Evolutionary conservation across 2,888 invertebrate species (phyloP), one percentile per base, ranked within the genome.

Genomic region (Drosophila nr. perissopoda): DNA sequence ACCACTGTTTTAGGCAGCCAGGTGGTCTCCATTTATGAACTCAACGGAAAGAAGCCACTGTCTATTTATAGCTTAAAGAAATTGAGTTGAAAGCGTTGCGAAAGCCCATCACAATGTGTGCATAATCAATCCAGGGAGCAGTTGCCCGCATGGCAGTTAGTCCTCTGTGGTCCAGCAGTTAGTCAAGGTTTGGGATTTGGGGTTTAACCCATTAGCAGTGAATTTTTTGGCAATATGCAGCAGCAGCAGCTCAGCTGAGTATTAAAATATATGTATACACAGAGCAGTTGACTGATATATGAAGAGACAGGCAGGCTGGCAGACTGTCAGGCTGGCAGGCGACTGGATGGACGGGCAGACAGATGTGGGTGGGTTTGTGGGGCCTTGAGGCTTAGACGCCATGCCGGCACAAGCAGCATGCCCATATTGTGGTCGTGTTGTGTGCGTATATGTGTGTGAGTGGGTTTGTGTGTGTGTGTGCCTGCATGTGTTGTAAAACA

Each of bases 401-500:
- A 73, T 71, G 49, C 73, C 64, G 68, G 58, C 71, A 69, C 65
- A 70, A 73, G 79, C 68, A 70, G 65, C 64, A 69, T 57, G 62
- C 36, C 74, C 66, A 69, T 69, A 60, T 70, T 76, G 66, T 60
- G 73, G 72, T 57, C 21, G 25, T 63, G 52, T 71, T 72, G 53
- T 60, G 58, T 69, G 66, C 58, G 69, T 61, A 67, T 58, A 61
- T 72, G 62, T 48, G 57, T 54, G 48, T 36, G 38, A 57, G 70
- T 65, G 67, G 36, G 38, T 61, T 67, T 69, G 69, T 69, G 49
- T 60, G 58, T 40, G 31, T 48, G 51, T 40, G 42, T 62, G 72
- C 45, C 45, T 45, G 45, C 45, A 45, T 75, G 72, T 56, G 27
- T 56, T 80, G 89, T 89, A 83, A 87, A 87, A 79, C 90, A 87